phyloP scores from a whole-genome alignment of 2,888 invertebrate species.

The Coelinius sp. region DNA sequence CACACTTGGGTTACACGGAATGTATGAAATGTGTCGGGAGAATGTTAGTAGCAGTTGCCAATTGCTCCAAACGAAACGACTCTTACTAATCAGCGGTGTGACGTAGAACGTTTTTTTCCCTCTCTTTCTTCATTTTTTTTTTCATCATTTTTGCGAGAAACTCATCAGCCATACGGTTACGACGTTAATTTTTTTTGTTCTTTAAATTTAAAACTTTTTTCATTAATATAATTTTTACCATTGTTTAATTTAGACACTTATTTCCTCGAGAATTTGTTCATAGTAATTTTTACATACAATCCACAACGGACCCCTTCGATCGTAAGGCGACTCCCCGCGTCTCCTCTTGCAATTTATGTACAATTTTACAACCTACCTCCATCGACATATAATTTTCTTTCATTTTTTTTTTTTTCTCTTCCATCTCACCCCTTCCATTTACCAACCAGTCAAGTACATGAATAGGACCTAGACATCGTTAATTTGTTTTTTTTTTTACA shows the following conservation, averaged over 20 bases:
- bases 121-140: conserved; percentile 32
- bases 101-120: conserved; percentile 50
- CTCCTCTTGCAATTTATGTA: conserved; percentile 76
- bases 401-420: conserved; percentile 47
- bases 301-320: conserved; percentile 59
- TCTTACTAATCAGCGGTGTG: conserved; percentile 55
- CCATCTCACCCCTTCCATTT: conserved; percentile 46
- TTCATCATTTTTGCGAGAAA: conserved; percentile 41
- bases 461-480: conserved; percentile 71
- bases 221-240: conserved; percentile 36
- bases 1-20: background rate
- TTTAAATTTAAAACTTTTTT: conserved; percentile 35
- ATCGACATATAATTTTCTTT: conserved; percentile 70
- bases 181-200: conserved; percentile 43
- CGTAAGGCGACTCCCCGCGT: conserved; percentile 69
- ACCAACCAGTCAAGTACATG: conserved; percentile 66
- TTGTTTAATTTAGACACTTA: conserved; percentile 47
- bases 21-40: conserved; percentile 4
- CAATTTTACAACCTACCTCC: conserved; percentile 74
- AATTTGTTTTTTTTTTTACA: conserved; percentile 70
- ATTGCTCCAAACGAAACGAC: conserved; percentile 56
- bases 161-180: conserved; percentile 50
- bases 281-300: conserved; percentile 43
- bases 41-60: conserved; percentile 52
- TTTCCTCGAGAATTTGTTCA: conserved; percentile 42